Evolutionary conservation across 1,140 invertebrate genomes (phyloP).

Genomic region (Galendromus occidentalis): DNA sequence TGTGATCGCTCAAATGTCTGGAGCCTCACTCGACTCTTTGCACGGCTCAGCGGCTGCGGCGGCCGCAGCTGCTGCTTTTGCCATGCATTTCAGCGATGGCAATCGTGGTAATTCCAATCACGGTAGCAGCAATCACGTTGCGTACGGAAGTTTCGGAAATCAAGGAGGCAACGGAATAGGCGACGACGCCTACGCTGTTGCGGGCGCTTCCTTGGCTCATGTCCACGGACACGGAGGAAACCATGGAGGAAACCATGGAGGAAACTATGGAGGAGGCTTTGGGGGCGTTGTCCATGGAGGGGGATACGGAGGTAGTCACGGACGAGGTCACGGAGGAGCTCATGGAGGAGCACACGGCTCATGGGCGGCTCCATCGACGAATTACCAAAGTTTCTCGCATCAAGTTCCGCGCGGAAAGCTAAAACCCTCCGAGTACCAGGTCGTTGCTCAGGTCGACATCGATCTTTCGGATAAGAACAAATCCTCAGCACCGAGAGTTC

Average conservation of each 20-base stretch:
- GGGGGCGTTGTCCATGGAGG: neutral
- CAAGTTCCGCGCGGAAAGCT: neutral
- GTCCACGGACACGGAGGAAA: too few species aligned
- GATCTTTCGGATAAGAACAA: constrained; percentile 4
- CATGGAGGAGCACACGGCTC: neutral
- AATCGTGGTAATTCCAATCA: too few species aligned
- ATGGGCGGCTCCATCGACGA: neutral
- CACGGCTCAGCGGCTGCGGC: too few species aligned
- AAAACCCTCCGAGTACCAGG: neutral
- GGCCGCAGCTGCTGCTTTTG: too few species aligned
- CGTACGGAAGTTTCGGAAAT: neutral
- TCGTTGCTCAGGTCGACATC: constrained; percentile 7
- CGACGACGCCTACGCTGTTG: neutral
- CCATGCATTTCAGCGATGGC: too few species aligned
- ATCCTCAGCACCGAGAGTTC: too few species aligned
- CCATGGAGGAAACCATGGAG: too few species aligned
- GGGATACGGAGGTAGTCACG: neutral
- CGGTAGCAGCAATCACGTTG: neutral
- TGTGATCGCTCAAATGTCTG: neutral
- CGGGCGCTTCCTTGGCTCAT: neutral
- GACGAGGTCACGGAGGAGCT: neutral
- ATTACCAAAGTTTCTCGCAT: neutral
- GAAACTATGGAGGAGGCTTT: too few species aligned
- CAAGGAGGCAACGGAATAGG: neutral
- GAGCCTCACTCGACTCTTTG: too few species aligned